Evolutionary conservation across 2,797 vertebrate genomes (phyloP), one percentile per base, ranked within the genome.

Genomic region (Eurystomus glaucurus): DNA sequence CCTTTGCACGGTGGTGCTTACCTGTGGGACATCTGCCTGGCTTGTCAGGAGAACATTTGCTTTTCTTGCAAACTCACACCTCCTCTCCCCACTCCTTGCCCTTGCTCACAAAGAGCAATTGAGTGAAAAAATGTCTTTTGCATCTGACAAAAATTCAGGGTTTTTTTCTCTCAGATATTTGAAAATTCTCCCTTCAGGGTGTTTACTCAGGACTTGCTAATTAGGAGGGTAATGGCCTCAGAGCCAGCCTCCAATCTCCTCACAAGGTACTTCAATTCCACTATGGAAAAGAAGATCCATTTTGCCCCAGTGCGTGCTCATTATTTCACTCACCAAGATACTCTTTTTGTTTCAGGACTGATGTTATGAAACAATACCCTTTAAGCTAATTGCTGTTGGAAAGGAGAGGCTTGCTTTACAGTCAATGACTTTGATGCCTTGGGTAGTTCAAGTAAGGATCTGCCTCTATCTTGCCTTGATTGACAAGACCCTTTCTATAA

Each of bases 401-500:
- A 97, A 97, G 64, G 90, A 94, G 87, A 97, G 69, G 51, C 58
- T 94, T 66, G 68, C 94, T 97, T 98, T 97, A 92, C 91, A 95
- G 88, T 94, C 92, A 86, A 69, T 16, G 46, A 80, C 96, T 98
- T 98, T 95, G 96, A 98, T 97, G 98, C 97, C 76, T 96, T 95
- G 33, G 78, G 93, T 90, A 43, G 66, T 97, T 98, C 97, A 96
- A 97, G 98, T 97, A 98, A 97, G 95, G 95, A 98, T 98, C 96
- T 98, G 98, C 96, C 97, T 96, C 92, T 80, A 70, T 95, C 95
- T 94, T 95, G 58, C 89, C 93, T 95, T 98, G 98, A 98, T 85
- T 98, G 98, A 98, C 98, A 98, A 88, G 96, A 83, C 90, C 62
- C 83, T 96, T 85, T 74, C 97, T 98, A 98, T 98, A 98, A 98